Base-by-base conservation (phyloP, 2,113 vertebrate species). In the Tachycineta bicolor region DNA sequence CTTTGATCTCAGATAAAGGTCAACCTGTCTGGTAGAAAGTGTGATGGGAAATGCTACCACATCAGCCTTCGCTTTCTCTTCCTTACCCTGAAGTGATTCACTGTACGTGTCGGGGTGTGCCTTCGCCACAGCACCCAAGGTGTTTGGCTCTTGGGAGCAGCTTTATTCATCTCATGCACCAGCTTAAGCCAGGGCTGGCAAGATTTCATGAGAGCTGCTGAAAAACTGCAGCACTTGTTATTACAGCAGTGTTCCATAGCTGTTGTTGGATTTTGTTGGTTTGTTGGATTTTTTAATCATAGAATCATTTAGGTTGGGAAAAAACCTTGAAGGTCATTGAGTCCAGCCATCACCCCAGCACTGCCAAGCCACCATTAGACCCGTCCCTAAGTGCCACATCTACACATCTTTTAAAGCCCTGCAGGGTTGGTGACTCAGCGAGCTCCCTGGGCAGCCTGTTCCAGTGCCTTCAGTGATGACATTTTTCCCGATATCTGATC, bases 1-100 rank as follows among this genome's bases (percentile, higher is more conserved):
- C 93, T 97, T 83, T 94, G 92, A 96, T 95, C 71, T 90, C 78
- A 80, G 91, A 94, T 83, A 90, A 96, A 96, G 94, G 93, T 96
- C 95, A 93, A 19, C 92, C 85, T 93, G 90, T 91, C 93, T 96
- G 77, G 84, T 55, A 80, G 74, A 88, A 91, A 91, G 82, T 3
- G 34, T 86, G 84, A 74, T 93, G 12, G 31, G 87, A 96, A 97
- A 93, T 1, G 39, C 55, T 62, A 13, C 75, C 50, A 62, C 70
- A 17, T 58, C 82, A 70, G 34, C 82, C 93, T 83, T 95, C 23
- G 49, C 93, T 97, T 94, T 96, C 95, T 79, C 79, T 95, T 92
- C 82, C 59, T 76, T 18, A 14, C 43, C 60, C 84, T 55, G 64
- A 41, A 77, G 69, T 80, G 75, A 82, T 65, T 94, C 89, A 22